These are phyloP conservation scores for Timandra comae DNA, from an alignment of 2,888 invertebrate species.

Conservation along the genomic window DNA sequence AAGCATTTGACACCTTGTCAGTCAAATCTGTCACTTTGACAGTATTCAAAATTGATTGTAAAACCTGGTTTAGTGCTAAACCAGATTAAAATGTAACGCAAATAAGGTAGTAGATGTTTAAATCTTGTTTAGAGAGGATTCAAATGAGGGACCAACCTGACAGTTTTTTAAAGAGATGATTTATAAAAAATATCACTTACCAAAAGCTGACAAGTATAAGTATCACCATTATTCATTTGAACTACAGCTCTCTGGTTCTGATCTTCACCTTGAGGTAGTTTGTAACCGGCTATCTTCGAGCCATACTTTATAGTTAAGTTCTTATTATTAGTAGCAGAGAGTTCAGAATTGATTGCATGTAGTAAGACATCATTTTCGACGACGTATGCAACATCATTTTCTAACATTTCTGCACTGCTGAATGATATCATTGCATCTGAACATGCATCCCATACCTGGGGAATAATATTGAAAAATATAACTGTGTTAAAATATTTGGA, in stretches of 20 bases:
- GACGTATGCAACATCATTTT: conserved; percentile 90
- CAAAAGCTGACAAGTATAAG: conserved; percentile 81
- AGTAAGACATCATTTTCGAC: conserved; percentile 95
- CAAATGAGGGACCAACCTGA: too few relatives aligned
- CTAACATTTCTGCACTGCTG: conserved; percentile 81
- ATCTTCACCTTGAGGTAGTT: conserved; percentile 61
- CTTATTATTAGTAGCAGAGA: conserved; percentile 54
- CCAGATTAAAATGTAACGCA: too few relatives aligned
- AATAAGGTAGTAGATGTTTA: too few relatives aligned
- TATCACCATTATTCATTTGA: conserved; percentile 79
- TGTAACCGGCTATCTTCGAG: conserved; percentile 81
- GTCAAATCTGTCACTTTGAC: too few relatives aligned
- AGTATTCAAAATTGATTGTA: too few relatives aligned
- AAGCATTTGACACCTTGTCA: too few relatives aligned
- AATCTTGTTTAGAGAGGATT: too few relatives aligned
- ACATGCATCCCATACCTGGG: conserved; percentile 94
- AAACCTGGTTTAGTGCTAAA: too few relatives aligned
- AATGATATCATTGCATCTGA: conserved; percentile 94
- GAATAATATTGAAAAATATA: too few relatives aligned
- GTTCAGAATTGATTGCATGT: conserved; percentile 81
- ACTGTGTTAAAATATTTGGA: too few relatives aligned
- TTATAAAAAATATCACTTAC: too few relatives aligned
- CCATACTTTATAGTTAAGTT: conserved; percentile 83
- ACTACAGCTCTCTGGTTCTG: conserved; percentile 56
- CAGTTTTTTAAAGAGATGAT: too few relatives aligned